Base-by-base conservation (phyloP, 1,140 invertebrate species). In the Eriocheir sinensis region DNA sequence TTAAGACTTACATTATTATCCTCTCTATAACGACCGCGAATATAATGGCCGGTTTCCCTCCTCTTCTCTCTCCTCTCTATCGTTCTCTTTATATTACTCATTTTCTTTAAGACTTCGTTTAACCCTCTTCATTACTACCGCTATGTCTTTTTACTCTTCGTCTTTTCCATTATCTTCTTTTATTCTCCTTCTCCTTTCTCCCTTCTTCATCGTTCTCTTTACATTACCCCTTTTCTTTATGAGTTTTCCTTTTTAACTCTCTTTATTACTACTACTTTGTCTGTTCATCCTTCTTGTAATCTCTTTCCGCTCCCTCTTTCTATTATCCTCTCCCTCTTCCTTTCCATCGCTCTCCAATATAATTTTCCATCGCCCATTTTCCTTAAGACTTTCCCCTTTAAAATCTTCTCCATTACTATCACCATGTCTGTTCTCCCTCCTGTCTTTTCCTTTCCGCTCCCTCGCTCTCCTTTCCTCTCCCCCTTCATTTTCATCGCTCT, bases 151-250 rank as follows among this genome's bases (percentile, higher is more conserved):
- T 72, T 72, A 15, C 60, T 72, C n/a, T n/a, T n/a, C n/a, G 60
- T 15, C n/a, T 15, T n/a, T 12, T 72, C n/a, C n/a, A 15, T 72
- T n/a, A 72, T 72, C n/a, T 72, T 72, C 12, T 72, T 72, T 12
- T 72, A 72, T 72, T 72, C n/a, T 72, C n/a, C 60, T 72, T 72
- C 60, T 72, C 60, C n/a, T 72, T 72, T n/a, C 60, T 72, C n/a
- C 60, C n/a, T 72, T 72, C 60, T n/a, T 72, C 60, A 15, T n/a
- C n/a, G 12, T 72, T 72, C 60, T 12, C n/a, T n/a, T 15, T n/a
- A 15, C 60, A 15, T 72, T n/a, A 15, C 60, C n/a, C n/a, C 60
- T 72, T 72, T n/a, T n/a, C 15, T 72, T 72, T 72, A 15, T 72
- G 60, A 15, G 15, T 72, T 72, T 72, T 72, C 15, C 12, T 72